Conservation (phyloP, 2,888 invertebrate species). For the Synergus umbraculus region DNA sequence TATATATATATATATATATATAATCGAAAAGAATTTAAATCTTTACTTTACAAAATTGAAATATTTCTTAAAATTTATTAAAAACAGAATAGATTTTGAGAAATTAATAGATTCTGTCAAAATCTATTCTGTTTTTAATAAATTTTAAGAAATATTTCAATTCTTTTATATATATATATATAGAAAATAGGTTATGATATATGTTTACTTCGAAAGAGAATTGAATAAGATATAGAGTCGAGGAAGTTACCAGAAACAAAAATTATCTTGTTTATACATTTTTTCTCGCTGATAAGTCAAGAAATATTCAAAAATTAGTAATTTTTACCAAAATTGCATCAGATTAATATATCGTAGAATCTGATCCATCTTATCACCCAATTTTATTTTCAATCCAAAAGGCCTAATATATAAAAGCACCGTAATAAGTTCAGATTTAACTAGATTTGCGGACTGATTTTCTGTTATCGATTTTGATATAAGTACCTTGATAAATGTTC, state of each 20-base stretch:
- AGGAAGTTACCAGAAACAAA: not conserved
- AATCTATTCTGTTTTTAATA: no score
- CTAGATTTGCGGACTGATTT: not conserved
- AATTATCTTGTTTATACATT: not conserved
- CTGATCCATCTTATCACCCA: conserved; percentile 20
- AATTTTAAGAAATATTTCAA: no score
- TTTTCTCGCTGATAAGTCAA: not conserved
- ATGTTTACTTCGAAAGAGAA: not conserved
- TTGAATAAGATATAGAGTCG: not conserved
- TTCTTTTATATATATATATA: no score
- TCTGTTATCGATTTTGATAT: not conserved
- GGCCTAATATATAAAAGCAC: not conserved
- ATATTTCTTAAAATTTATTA: no score
- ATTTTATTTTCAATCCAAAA: conserved; percentile 16
- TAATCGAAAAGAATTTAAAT: no score
- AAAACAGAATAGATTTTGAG: no score
- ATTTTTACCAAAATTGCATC: not conserved
- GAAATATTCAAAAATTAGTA: conserved; percentile 3
- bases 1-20: no score
- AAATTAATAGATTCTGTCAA: no score
- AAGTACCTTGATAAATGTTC: not conserved
- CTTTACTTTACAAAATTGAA: no score
- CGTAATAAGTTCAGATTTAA: not conserved
- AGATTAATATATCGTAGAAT: not conserved
- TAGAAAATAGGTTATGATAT: not conserved